Evolutionary conservation across 2,888 invertebrate species (phyloP).

Genomic region (Drosophila recens): DNA sequence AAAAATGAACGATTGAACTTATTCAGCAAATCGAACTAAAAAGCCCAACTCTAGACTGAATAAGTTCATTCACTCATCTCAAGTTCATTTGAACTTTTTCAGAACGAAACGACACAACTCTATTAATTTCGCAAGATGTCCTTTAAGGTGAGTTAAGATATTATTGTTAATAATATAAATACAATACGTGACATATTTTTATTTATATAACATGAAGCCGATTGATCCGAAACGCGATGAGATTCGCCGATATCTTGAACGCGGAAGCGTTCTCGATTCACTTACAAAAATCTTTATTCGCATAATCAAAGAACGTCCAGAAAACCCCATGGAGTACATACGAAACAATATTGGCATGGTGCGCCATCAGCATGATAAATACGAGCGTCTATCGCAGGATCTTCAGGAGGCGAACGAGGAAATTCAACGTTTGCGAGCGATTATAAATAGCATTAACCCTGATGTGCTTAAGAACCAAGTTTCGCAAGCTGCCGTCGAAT

Average conservation of each 20-base stretch:
- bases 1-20: no score
- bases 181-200: not conserved
- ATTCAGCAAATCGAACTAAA: no score
- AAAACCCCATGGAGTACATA: slow-evolving; percentile 84
- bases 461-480: slow-evolving; percentile 58
- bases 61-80: no score
- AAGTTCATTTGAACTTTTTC: no score
- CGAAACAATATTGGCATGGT: slow-evolving; percentile 81
- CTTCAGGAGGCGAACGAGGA: slow-evolving; percentile 78
- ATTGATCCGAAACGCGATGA: slow-evolving; percentile 85
- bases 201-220: slow-evolving; percentile 68
- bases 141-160: slow-evolving; percentile 70
- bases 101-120: no score
- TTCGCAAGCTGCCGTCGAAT: slow-evolving; percentile 5
- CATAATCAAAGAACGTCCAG: slow-evolving; percentile 82
- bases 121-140: slow-evolving; percentile 57
- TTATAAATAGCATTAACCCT: slow-evolving; percentile 75
- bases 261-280: slow-evolving; percentile 84
- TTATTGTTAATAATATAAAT: not conserved
- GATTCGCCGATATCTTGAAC: slow-evolving; percentile 84
- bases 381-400: slow-evolving; percentile 79
- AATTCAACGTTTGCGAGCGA: slow-evolving; percentile 74
- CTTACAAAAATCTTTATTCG: slow-evolving; percentile 84
- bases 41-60: no score
- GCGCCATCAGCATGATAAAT: slow-evolving; percentile 78